These are phyloP conservation scores for Drosophila colorata DNA, from an alignment of 2,888 invertebrate genomes.

Conservation along the genomic window DNA sequence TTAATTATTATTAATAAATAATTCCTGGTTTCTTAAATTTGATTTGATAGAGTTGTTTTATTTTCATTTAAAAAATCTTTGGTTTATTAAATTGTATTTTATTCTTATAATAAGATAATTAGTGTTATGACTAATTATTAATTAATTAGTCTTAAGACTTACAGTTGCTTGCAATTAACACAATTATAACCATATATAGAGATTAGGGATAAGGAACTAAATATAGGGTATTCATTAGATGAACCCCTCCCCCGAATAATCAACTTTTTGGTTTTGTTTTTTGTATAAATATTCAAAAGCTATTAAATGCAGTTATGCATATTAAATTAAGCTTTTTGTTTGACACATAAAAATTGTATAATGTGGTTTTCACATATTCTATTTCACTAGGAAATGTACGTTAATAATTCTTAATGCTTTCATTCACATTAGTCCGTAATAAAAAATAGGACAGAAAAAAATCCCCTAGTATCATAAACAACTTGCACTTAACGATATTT, in stretches of 20 bases:
- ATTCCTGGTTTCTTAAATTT: too few relatives aligned
- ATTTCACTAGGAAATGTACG: slow-evolving; percentile 42
- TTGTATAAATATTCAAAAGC: slow-evolving; percentile 66
- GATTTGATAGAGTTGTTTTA: too few relatives aligned
- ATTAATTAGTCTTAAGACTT: too few relatives aligned
- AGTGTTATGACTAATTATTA: too few relatives aligned
- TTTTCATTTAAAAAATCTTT: too few relatives aligned
- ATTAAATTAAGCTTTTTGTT: slow-evolving; percentile 60
- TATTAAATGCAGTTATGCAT: slow-evolving; percentile 78
- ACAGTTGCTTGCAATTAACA: too few relatives aligned
- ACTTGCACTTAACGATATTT: slow-evolving; percentile 33
- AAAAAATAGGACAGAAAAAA: slow-evolving; percentile 14
- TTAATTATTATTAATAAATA: too few relatives aligned
- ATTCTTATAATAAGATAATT: too few relatives aligned
- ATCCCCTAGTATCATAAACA: slow-evolving; percentile 23
- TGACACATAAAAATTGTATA: slow-evolving; percentile 63
- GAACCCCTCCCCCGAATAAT: not conserved
- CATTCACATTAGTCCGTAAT: slow-evolving; percentile 2
- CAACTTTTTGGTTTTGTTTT: not conserved
- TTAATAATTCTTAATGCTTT: slow-evolving; percentile 60
- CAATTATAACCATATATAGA: not conserved
- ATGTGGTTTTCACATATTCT: slow-evolving; percentile 44
- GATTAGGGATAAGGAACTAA: not conserved
- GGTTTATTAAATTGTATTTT: too few relatives aligned
- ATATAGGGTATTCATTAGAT: slow-evolving; percentile 7